Base-by-base conservation (phyloP, 2,797 vertebrate species). In the Atherinosoma microstoma region DNA sequence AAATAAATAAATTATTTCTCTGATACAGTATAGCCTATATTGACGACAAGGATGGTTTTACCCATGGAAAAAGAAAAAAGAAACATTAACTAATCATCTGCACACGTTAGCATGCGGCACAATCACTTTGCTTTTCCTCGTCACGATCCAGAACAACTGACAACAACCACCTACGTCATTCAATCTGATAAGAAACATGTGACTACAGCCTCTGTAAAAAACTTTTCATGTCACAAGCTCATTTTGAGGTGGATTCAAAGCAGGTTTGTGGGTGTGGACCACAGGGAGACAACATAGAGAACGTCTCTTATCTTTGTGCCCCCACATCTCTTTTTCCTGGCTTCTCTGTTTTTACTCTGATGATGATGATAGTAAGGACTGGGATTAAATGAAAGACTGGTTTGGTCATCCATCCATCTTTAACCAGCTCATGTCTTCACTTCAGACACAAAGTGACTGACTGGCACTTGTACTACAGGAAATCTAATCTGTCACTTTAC, bases 401-500 rank as follows among this genome's bases (percentile, higher is more conserved):
- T 80, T 79, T 58, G 67, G 64, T 35, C 63, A 22, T 6, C 47
- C 67, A 49, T 65, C 66, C 69, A 32, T 66, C 67, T 70, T 29
- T 45, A 76, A 75, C 70, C 4, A 47, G 79, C 67, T 60, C 66
- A 53, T 67, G 76, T 81, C 76, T 73, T 82, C 73, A 77, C 80
- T 76, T 78, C 0, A 49, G 36, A 70, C 13, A 34, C n/a, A 9
- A 79, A 35, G 53, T 60, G 82, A 85, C 76, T 49, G 73, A 80
- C 22, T 32, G 67, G 67, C 47, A 79, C 78, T 80, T 78, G 77
- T 79, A 81, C 69, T 29, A 62, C 68, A 73, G 76, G 89, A 86
- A 86, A 92, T 78, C 69, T 53, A 83, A 92, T 86, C 83, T 32
- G 73, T 62, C 49, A 75, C 70, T 77, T 84, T 71, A 84, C 75